Evolutionary conservation across 1,140 invertebrate species (phyloP).

Genomic region (Ips typographus): DNA sequence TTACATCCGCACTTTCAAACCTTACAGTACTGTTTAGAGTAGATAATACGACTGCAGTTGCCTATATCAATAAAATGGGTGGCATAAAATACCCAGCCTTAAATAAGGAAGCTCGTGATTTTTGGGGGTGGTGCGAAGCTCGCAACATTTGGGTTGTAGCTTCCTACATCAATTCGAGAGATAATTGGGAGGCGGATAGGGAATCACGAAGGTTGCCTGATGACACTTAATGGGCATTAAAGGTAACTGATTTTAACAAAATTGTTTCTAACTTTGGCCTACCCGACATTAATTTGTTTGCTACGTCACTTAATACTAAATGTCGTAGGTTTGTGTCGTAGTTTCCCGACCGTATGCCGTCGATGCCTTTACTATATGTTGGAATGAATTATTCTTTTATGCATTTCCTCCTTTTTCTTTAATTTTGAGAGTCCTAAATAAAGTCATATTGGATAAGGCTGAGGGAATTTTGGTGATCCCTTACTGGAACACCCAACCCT

Average conservation of each 20-base stretch:
- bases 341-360: conserved; percentile 39
- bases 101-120: conserved; percentile 5
- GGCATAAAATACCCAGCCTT: conserved; percentile 13
- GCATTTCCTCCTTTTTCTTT: conserved; percentile 43
- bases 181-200: conserved; percentile 41
- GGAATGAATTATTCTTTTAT: conserved; percentile 39
- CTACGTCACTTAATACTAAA: conserved; percentile 42
- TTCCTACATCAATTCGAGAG: conserved; percentile 39
- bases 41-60: conserved; percentile 51
- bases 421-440: conserved; percentile 34
- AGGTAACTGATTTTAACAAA: conserved; percentile 12
- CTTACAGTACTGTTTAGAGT: conserved; percentile 26
- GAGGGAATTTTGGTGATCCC: conserved; percentile 39
- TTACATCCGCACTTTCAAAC: conserved; percentile 26
- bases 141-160: conserved; percentile 40
- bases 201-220: conserved; percentile 33
- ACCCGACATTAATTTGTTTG: conserved; percentile 45
- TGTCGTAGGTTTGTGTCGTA: conserved; percentile 42
- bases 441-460: conserved; percentile 40
- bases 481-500: conserved; percentile 6
- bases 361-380: conserved; percentile 45
- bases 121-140: conserved; percentile 46
- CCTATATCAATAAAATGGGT: conserved; percentile 48
- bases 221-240: conserved; percentile 17
- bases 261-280: conserved; percentile 35